Evolutionary conservation across 2,113 vertebrate species (phyloP).

Genomic region (Varanus komodoensis): DNA sequence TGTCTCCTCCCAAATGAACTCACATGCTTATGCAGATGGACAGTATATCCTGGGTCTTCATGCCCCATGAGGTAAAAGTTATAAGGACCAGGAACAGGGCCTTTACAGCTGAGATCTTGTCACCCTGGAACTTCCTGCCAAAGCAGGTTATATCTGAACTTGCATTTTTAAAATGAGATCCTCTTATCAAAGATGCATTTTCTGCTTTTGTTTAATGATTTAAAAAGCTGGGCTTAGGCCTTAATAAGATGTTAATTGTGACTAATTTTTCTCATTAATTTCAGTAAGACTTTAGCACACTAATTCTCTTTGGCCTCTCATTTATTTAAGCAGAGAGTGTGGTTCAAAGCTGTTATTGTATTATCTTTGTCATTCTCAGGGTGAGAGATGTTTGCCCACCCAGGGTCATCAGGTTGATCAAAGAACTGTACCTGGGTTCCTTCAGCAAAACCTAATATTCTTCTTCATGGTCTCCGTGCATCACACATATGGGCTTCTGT

Average conservation of each 20-base stretch:
- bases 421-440: too few relatives aligned
- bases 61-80: neutral
- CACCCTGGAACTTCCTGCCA: neutral
- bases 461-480: too few relatives aligned
- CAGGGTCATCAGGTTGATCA: too few relatives aligned
- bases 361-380: too few relatives aligned
- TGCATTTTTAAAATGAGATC: neutral
- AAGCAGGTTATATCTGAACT: neutral
- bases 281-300: neutral
- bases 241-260: neutral
- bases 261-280: neutral
- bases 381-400: too few relatives aligned
- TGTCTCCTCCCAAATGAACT: neutral
- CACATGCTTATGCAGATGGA: neutral
- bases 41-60: neutral
- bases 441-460: too few relatives aligned
- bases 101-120: neutral
- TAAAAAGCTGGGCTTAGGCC: neutral
- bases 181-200: neutral
- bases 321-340: neutral
- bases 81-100: neutral
- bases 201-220: neutral
- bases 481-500: too few relatives aligned
- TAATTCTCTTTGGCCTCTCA: neutral
- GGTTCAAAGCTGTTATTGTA: too few relatives aligned